These are phyloP conservation scores for Drosophila sp. DNA, from an alignment of 1,140 invertebrate species.

Conservation along the genomic window DNA sequence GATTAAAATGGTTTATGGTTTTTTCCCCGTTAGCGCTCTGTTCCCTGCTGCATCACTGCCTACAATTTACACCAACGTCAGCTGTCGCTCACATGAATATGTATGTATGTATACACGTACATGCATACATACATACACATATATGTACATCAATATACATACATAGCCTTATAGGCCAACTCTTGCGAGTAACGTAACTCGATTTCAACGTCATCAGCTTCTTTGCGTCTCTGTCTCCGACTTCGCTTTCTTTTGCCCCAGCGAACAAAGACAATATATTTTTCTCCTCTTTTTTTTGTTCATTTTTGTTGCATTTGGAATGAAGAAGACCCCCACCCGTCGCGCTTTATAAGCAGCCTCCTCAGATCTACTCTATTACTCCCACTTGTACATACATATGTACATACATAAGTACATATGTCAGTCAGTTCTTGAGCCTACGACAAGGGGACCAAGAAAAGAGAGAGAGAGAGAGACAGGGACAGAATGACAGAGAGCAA, in stretches of 20 bases:
- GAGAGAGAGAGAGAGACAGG: neutral
- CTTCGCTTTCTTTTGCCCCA: constrained; percentile 65
- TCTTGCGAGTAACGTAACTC: constrained; percentile 54
- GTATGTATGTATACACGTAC: neutral
- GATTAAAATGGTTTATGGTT: neutral
- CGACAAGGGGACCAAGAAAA: constrained; percentile 19
- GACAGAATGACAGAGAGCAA: neutral
- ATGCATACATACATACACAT: constrained; percentile 13
- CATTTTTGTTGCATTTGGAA: constrained; percentile 4
- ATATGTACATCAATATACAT: neutral
- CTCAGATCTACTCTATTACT: neutral
- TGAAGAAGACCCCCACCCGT: neutral
- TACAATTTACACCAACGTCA: constrained; percentile 44
- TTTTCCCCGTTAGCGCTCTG: neutral
- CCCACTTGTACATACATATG: constrained; percentile 11
- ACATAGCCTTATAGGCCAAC: constrained; percentile 35
- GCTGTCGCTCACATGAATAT: constrained; percentile 43
- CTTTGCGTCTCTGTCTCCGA: constrained; percentile 27
- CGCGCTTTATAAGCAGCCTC: neutral
- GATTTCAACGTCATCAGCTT: constrained; percentile 73
- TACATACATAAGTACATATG: constrained; percentile 21
- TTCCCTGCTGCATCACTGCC: constrained; percentile 9
- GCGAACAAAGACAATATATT: constrained; percentile 56
- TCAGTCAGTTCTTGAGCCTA: constrained; percentile 50
- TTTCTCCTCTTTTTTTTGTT: constrained; percentile 20